A percentile compares a stretch with the other conserved stretches of the same genome.
These are phyloP conservation scores for Helicolenus hilgendorfi DNA, from an alignment of 2,797 vertebrate species.

Conservation along the genomic window DNA sequence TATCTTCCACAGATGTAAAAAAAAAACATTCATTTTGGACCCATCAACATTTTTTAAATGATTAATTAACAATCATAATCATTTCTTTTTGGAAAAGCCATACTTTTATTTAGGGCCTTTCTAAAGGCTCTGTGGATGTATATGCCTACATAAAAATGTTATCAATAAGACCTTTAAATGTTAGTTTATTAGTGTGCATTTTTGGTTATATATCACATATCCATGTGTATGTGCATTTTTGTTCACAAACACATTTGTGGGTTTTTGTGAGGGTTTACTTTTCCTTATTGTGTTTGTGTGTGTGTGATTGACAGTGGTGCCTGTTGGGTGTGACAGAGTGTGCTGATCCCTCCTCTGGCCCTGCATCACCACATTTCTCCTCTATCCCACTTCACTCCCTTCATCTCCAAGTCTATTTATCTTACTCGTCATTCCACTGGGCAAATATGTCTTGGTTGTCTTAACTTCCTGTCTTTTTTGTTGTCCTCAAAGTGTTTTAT, in stretches of 20 bases:
- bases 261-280: background rate
- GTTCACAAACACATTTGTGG: background rate
- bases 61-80: background rate
- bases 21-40: background rate
- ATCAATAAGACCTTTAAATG: background rate
- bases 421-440: slow-evolving; percentile 45
- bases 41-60: background rate
- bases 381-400: slow-evolving; percentile 48
- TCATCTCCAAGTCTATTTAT: slow-evolving; percentile 59
- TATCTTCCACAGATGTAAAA: background rate
- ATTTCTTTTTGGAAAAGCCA: background rate
- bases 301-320: slow-evolving; percentile 63
- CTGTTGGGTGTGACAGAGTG: slow-evolving; percentile 71
- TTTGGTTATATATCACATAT: background rate
- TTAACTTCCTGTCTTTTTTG: slow-evolving; percentile 51
- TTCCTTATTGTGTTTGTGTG: slow-evolving; percentile 1
- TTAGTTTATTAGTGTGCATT: background rate
- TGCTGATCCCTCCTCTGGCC: slow-evolving; percentile 61
- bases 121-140: background rate
- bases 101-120: background rate
- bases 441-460: slow-evolving; percentile 52
- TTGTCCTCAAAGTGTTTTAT: slow-evolving; percentile 57
- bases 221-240: background rate
- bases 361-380: slow-evolving; percentile 58
- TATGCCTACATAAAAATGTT: background rate